Conservation (phyloP, 1,140 invertebrate species). For the Eriosoma lanigerum region DNA sequence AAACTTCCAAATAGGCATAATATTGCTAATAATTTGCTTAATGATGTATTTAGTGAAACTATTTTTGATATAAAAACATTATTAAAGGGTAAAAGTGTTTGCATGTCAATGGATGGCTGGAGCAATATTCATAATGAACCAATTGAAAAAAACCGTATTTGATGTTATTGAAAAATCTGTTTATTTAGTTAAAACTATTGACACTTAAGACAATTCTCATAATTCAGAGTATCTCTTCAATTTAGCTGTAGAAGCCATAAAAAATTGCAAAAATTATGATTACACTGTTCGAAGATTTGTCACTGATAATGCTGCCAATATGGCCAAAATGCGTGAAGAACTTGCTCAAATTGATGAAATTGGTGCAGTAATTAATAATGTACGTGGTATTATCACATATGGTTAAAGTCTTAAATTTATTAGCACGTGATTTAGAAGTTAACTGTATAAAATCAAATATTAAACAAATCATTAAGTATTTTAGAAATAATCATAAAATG, state of each 20-base stretch:
- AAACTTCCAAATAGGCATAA: not conserved
- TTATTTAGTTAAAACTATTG: slow-evolving; percentile 1
- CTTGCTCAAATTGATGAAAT: not conserved
- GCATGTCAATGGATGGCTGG: not conserved
- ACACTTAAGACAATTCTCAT: not conserved
- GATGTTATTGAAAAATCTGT: not conserved
- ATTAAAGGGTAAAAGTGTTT: not conserved
- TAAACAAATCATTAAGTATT: slow-evolving; percentile 20
- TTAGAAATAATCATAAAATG: not conserved
- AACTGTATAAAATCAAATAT: not conserved
- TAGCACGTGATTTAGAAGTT: not conserved
- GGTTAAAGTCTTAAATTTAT: slow-evolving; percentile 34
- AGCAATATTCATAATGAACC: not conserved
- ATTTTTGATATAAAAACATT: not conserved
- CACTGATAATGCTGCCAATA: slow-evolving; percentile 18
- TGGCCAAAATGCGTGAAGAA: not conserved
- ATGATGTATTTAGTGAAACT: not conserved
- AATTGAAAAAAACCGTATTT: not conserved
- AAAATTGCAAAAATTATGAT: not conserved
- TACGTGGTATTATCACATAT: not conserved
- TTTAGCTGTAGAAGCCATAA: not conserved
- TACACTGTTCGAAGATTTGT: slow-evolving; percentile 4
- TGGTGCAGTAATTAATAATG: not conserved
- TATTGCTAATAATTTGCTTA: not conserved
- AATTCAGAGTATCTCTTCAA: not conserved